Evolutionary conservation across 2,797 vertebrate genomes (phyloP).

Genomic region (Ctenopoma multispine): DNA sequence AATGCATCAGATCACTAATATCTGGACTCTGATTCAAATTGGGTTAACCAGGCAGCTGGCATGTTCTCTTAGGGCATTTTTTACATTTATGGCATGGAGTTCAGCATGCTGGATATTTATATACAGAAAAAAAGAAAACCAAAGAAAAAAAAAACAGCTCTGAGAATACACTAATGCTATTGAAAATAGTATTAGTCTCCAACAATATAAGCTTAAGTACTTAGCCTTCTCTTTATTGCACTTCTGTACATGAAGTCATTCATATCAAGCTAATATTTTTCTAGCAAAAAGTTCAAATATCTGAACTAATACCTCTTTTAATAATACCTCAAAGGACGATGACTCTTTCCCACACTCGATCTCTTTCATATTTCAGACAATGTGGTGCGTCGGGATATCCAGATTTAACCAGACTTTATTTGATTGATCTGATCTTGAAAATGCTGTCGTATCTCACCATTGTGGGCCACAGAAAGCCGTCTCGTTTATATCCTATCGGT

Average conservation of each 20-base stretch:
- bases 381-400: constrained; percentile 19
- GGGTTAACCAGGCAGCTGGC: constrained; percentile 8
- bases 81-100: background rate
- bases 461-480: constrained; percentile 57
- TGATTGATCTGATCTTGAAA: constrained; percentile 69
- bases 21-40: constrained; percentile 13
- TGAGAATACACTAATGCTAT: constrained; percentile 6
- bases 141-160: background rate
- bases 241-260: constrained; percentile 33
- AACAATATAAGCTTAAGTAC: background rate
- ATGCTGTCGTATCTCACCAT: constrained; percentile 51
- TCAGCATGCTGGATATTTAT: background rate
- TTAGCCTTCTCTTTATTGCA: constrained; percentile 27
- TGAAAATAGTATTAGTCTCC: constrained; percentile 8
- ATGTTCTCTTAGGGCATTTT: constrained; percentile 7
- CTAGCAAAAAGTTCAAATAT: constrained; percentile 35
- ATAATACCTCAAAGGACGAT: constrained; percentile 27
- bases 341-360: constrained; percentile 38
- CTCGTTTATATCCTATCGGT: constrained; percentile 69
- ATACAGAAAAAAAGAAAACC: background rate
- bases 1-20: background rate
- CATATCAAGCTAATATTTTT: constrained; percentile 29
- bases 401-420: constrained; percentile 51
- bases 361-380: constrained; percentile 40
- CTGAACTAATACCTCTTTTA: constrained; percentile 36